A percentile compares a stretch with the other conserved stretches of the same genome.
Conservation (phyloP, 2,797 vertebrate species). For the Percopsis omiscomaycus region DNA sequence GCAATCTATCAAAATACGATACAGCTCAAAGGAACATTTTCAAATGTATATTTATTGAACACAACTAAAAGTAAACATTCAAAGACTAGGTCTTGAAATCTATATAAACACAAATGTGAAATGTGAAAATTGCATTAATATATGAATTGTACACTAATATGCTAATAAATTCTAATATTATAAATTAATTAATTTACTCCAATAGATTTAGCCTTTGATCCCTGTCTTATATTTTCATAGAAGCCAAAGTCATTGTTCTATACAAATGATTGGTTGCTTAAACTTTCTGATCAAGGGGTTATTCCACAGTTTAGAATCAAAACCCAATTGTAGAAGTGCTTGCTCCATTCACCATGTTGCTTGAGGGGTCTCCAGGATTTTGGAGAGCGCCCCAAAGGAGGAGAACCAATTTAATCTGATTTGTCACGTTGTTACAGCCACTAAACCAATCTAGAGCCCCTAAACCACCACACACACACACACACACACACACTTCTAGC, state of each 20-base stretch:
- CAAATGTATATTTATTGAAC: too few species aligned
- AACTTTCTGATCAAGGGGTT: background rate
- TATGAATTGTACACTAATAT: too few species aligned
- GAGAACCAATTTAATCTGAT: background rate
- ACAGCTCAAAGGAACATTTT: too few species aligned
- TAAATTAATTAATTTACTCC: too few species aligned
- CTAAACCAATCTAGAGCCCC: background rate
- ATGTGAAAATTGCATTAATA: too few species aligned
- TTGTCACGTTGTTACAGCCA: background rate
- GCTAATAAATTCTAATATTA: too few species aligned
- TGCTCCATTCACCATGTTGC: slow-evolving; percentile 9
- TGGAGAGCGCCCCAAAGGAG: background rate
- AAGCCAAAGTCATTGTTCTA: slow-evolving; percentile 7
- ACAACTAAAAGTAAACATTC: too few species aligned
- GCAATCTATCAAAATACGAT: too few species aligned
- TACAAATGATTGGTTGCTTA: background rate
- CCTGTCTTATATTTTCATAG: background rate
- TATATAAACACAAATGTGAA: too few species aligned
- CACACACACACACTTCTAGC: background rate
- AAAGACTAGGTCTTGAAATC: too few species aligned
- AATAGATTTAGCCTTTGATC: background rate
- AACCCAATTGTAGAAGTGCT: slow-evolving; percentile 14
- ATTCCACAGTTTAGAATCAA: background rate
- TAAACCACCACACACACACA: background rate
- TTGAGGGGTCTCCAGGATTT: slow-evolving; percentile 9